Base-by-base conservation (phyloP, 53 echinoderm and acorn worm species). In the Patiria pectinifera region DNA sequence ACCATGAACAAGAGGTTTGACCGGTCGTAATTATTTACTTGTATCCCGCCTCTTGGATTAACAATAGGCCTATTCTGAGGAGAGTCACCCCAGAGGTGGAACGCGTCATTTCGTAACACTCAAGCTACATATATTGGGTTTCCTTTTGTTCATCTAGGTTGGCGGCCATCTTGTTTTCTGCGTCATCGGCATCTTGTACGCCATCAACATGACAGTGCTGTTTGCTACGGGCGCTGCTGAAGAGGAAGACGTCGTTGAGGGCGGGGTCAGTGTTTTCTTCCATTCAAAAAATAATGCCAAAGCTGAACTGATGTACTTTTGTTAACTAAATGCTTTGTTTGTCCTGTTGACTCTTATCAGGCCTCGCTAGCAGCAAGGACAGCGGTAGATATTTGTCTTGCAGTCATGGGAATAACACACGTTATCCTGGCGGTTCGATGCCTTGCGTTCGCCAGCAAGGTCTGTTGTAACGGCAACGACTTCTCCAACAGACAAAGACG, bases 111-210 rank as follows among this genome's bases (percentile, higher is more conserved):
- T 35, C 35, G 35, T 35, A 35, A 35, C 35, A 35, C 35, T 35
- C 0, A 35, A 1, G 35, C 46, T 16, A 7, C 26, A 48, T 43
- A 47, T 45, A 47, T 6, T 13, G 19, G 46, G 6, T 19, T 63
- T 43, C 3, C 45, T 1, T 24, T 35, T 45, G n/a, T 43, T 18
- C 74, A 12, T 59, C 6, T 61, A 85, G 85, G 44, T 35, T 69
- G 85, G 70, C 85, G 69, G 85, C 85, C 85, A 85, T 85, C 66
- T 85, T 69, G 85, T 85, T 25, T 85, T 85, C 66, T 85, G 85
- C 85, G 60, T 85, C 21, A 69, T 85, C 18, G 69, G 35, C 16
- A 69, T 85, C 14, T 19, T 85, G 66, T 85, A 85, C 44, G 23
- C 85, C 6, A 4, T 85, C 45, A 85, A 85, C 69, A 21, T 85